Base-by-base conservation (phyloP, 2,888 invertebrate species). In the Thecocarcelia acutangulata region DNA sequence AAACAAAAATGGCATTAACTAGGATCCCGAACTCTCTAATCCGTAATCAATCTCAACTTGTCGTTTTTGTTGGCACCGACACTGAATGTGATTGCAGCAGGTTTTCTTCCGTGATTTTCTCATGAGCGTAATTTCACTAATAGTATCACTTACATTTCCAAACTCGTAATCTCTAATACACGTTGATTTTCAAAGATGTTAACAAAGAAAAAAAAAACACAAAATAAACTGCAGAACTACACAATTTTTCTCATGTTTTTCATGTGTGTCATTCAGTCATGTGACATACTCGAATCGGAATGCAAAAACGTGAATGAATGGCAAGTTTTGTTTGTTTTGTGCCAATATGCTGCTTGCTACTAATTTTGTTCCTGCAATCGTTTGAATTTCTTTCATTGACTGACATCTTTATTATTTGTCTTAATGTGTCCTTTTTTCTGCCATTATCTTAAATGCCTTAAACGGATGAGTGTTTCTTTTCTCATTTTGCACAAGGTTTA, bases 401-500 rank as follows among this genome's bases (percentile, higher is more conserved):
- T 66, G 13, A 58, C 28, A 58, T 64, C 46, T 74, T 40, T 75
- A 40, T 50, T 50, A 48, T n/a, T 50, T 8, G 5, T 33, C 6
- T 13, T 64, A 79, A 83, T 81, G 75, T 85, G 88, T 88, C 88
- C 88, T 87, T 88, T 88, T 88, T 87, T 84, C 87, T 86, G 88
- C 87, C 88, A 85, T 85, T 87, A 87, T 87, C 87, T 86, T 68
- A 76, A 75, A 75, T 83, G 72, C 75, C 72, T 74, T 85, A 84
- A 85, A 85, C 83, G 85, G 85, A 87, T 88, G 86, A 90, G 87
- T 87, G 84, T 24, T 9, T 33, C 9, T 9, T 8, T 33, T 33
- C 33, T 33, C 9, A 1, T 85, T 85, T 87, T 87, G 88, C 88
- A 88, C 89, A 89, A 87, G 87, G 87, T 87, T 89, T 87, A 72